Evolutionary conservation across 2,888 invertebrate species (phyloP).

Genomic region (Euzetes globulus): DNA sequence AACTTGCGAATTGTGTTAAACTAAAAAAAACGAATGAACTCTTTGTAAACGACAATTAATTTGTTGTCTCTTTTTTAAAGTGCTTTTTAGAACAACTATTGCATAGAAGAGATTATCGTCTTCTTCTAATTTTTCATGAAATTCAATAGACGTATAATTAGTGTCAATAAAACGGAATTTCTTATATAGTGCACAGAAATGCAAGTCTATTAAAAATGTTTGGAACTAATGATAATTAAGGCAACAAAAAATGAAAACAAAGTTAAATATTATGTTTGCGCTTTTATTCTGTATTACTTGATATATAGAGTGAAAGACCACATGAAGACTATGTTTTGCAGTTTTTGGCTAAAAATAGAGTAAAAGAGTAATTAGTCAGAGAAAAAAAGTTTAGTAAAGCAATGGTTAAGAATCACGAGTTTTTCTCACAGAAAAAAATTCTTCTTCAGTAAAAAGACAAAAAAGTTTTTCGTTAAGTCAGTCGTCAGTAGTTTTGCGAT

Average conservation of each 20-base stretch:
- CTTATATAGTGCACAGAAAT: too few species aligned
- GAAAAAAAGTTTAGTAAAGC: not conserved
- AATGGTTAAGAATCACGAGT: constrained; percentile 10
- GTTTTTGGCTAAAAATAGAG: not conserved
- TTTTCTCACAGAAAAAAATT: not conserved
- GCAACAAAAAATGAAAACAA: not conserved
- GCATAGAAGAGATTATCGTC: too few species aligned
- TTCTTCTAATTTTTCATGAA: too few species aligned
- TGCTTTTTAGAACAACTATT: too few species aligned
- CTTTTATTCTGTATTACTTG: not conserved
- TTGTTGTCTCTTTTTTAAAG: too few species aligned
- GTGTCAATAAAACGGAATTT: too few species aligned
- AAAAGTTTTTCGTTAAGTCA: not conserved
- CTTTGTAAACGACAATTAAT: too few species aligned
- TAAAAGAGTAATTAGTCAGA: constrained; percentile 1
- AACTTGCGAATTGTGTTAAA: too few species aligned
- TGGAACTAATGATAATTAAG: too few species aligned
- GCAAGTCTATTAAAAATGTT: too few species aligned
- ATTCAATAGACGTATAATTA: too few species aligned
- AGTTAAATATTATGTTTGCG: not conserved
- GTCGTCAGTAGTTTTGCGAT: not conserved
- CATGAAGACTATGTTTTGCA: not conserved
- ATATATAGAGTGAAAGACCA: not conserved
- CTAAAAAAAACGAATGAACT: too few species aligned
- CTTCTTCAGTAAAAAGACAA: not conserved